Conservation (phyloP, 2,113 vertebrate genomes). For the Cranoglanis bouderius region DNA sequence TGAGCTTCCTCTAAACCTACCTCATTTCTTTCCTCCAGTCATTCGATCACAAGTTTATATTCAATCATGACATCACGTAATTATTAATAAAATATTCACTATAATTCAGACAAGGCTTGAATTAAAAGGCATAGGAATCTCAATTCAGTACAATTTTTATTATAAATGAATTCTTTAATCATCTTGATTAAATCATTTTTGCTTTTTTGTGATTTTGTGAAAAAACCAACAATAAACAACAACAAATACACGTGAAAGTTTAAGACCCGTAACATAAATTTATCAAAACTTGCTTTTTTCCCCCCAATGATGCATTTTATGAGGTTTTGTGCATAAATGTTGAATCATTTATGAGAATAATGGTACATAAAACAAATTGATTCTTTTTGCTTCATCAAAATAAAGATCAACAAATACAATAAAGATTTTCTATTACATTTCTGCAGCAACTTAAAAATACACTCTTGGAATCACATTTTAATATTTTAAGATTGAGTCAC, state of each 20-base stretch:
- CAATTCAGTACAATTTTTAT: neutral
- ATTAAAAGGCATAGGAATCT: neutral
- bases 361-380: neutral
- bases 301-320: neutral
- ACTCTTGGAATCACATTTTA: neutral
- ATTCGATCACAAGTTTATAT: conserved; percentile 23
- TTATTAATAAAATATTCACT: neutral
- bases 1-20: conserved; percentile 85
- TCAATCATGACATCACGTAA: neutral
- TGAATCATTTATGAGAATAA: neutral
- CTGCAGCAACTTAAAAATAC: neutral
- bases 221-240: neutral
- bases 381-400: neutral
- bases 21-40: conserved; percentile 75
- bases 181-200: neutral
- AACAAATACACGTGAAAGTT: neutral
- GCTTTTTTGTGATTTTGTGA: neutral
- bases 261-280: neutral
- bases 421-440: neutral
- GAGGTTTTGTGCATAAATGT: neutral
- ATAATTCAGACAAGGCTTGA: neutral
- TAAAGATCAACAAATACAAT: neutral
- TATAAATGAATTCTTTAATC: neutral
- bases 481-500: neutral
- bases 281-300: neutral